A percentile compares a stretch with the other conserved stretches of the same genome.
These are phyloP conservation scores for Lonchura striata DNA, from an alignment of 2,113 vertebrate species.

Conservation along the genomic window DNA sequence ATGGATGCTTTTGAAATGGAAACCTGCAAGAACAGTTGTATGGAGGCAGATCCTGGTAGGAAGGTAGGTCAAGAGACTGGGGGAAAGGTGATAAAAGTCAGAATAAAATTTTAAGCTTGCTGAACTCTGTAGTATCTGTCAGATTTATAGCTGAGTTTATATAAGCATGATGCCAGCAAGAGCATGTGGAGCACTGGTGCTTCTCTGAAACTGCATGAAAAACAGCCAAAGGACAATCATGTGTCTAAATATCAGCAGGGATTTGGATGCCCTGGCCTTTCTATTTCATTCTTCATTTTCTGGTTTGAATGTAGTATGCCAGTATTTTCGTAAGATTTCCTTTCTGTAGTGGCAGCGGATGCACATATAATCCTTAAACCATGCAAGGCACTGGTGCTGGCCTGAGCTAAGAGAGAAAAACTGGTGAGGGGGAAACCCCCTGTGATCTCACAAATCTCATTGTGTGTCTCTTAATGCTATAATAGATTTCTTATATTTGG, in stretches of 20 bases:
- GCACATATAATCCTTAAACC: neutral
- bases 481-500: neutral
- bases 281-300: neutral
- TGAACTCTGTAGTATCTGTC: neutral
- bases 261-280: neutral
- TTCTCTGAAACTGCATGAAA: neutral
- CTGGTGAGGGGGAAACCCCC: accelerated
- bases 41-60: conserved; percentile 75
- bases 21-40: conserved; percentile 70
- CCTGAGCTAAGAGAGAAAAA: neutral
- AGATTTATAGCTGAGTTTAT: neutral
- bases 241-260: neutral
- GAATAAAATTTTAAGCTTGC: neutral
- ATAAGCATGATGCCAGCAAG: neutral
- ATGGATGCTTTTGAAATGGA: conserved; percentile 85
- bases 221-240: neutral
- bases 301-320: neutral
- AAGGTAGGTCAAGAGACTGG: conserved; percentile 36
- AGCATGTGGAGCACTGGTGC: neutral
- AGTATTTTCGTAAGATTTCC: neutral
- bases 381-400: accelerated
- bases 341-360: neutral
- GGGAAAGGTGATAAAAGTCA: neutral
- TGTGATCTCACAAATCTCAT: neutral
- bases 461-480: neutral